Evolutionary conservation across 2,113 vertebrate genomes (phyloP), one percentile per base, ranked within the genome.

Genomic region (Macheiramphus alcinus): DNA sequence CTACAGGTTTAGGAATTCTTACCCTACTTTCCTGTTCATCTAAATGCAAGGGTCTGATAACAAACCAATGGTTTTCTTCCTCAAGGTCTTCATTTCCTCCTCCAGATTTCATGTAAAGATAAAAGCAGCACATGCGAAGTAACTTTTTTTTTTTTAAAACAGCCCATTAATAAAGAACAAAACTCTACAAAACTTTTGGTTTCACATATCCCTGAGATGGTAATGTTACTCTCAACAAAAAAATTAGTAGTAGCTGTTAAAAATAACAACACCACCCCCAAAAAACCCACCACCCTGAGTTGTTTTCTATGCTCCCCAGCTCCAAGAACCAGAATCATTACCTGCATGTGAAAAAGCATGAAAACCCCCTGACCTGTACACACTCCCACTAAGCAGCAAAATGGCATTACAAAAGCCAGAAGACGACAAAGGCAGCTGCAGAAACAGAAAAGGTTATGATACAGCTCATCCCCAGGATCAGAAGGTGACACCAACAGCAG

Each of bases 401-500:
- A 47, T 0, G 10, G 59, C 53, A 27, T 55, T 16, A 42, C 19
- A 78, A 73, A 59, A 55, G 13, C 14, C 11, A 5, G 68, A 43
- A 68, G 72, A 86, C n/a, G 58, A 61, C 81, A 79, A 85, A 71
- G 22, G 0, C 5, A 40, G 52, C 27, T 40, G 47, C 59, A 71
- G 82, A 67, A 63, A 19, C 43, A 68, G 45, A 6, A 7, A n/a
- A 86, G 76, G 72, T 67, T 43, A 55, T 18, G 48, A 34, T 7
- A 25, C 13, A 59, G 56, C 73, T 85, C 45, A 32, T 17, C 40
- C 71, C 66, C 32, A 43, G 55, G 91, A 87, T 66, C 86, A 89
- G 91, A 82, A 91, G 93, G 95, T 94, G 91, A 95, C 67, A 80
- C 62, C 84, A 91, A 34, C 61, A 93, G 80, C 82, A 82, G 63